phyloP scores from a whole-genome alignment of 2,113 vertebrate genomes.

The Sardina pilchardus region DNA sequence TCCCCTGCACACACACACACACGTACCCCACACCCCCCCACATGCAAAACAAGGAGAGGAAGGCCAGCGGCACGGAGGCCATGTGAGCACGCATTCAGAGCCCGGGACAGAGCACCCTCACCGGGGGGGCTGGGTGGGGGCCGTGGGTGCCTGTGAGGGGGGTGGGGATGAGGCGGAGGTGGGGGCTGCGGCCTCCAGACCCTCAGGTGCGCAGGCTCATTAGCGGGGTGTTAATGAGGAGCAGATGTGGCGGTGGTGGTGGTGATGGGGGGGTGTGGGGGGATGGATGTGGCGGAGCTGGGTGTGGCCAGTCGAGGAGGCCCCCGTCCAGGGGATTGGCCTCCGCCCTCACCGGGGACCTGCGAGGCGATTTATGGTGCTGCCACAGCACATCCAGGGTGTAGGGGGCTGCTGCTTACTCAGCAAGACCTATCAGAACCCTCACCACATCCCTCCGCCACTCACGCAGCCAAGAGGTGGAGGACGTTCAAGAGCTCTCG shows the following conservation, averaged over 20 bases:
- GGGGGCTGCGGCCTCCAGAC: slow-evolving; percentile 25
- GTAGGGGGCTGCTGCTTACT: slow-evolving; percentile 59
- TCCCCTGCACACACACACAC: slow-evolving; percentile 41
- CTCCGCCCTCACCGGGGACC: slow-evolving; percentile 42
- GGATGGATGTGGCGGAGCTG: slow-evolving; percentile 34
- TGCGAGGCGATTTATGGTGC: slow-evolving; percentile 43
- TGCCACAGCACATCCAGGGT: slow-evolving; percentile 50
- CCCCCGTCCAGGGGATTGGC: slow-evolving; percentile 61
- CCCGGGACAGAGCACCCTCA: background rate
- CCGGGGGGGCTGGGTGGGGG: background rate
- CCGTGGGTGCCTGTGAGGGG: background rate
- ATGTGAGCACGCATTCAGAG: background rate
- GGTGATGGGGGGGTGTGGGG: slow-evolving; percentile 5
- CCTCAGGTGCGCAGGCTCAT: slow-evolving; percentile 71
- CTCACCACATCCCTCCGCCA: background rate
- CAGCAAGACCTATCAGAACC: slow-evolving; percentile 67
- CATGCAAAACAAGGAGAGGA: background rate
- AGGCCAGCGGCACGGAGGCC: slow-evolving; percentile 41
- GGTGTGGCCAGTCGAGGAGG: slow-evolving; percentile 61
- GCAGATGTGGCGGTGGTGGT: slow-evolving; percentile 66
- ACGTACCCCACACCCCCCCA: background rate
- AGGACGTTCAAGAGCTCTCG: background rate
- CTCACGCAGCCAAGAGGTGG: background rate
- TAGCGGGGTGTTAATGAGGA: slow-evolving; percentile 71
- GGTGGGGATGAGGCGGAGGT: background rate